Evolutionary conservation across 2,888 invertebrate species (phyloP), one percentile per base, ranked within the genome.

Genomic region (Scaptomyza polygonia): DNA sequence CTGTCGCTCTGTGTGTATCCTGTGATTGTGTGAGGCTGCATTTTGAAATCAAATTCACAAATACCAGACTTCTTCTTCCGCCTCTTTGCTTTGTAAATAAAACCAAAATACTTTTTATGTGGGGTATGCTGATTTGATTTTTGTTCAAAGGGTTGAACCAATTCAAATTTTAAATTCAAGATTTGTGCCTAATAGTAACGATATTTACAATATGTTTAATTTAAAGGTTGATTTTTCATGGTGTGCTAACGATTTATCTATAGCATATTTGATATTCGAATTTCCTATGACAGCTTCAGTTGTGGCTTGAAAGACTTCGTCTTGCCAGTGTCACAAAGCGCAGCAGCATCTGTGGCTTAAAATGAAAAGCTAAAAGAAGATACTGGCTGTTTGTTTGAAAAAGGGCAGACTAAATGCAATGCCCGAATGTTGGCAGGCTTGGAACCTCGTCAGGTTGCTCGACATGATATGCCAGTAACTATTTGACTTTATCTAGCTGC

Each of bases 401-500:
- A 63, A 65, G 30, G 30, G 21, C 30, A 30, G 65, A 53, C 43
- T 61, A 36, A 61, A 64, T 67, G 63, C 45, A 63, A 67, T 67
- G 63, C 59, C 53, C 45, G 45, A 58, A 40, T 45, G 47, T 11
- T 29, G 56, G 12, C 42, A 56, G 65, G 56, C 78, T 66, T 63
- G 56, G 43, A 56, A 61, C 39, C 58, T 79, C 57, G 76, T 71
- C 76, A 67, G 71, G 67, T 75, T 66, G 58, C 79, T 63, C 66
- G 83, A 70, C 77, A 71, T 83, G 81, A 86, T 81, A 77, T 67
- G 68, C 77, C 64, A 79, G 81, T 79, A 86, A 81, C 80, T 77
- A 77, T 81, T 81, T 81, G 81, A 86, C 86, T 81, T 86, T 83
- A 86, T 81, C 77, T 73, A 67, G 79, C 70, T 79, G 68, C 56